phyloP scores from a whole-genome alignment of 2,797 vertebrate species.

The Furcifer pardalis region DNA sequence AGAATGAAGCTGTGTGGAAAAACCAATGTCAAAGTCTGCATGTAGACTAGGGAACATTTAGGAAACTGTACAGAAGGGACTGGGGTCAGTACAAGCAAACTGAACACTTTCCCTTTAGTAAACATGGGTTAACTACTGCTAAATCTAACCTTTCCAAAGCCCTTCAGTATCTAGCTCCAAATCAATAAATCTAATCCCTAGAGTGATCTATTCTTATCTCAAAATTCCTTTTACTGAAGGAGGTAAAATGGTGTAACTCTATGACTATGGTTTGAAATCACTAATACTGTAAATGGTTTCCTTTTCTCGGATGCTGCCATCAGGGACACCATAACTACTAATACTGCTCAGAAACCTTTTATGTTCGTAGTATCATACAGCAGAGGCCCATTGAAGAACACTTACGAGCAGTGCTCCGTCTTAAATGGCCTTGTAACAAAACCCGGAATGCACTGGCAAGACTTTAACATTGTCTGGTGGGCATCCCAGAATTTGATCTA shows the following conservation, averaged over 20 bases:
- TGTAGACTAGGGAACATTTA: background rate
- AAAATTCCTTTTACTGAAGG: slow-evolving; percentile 39
- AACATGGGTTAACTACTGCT: background rate
- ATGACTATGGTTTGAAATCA: slow-evolving; percentile 39
- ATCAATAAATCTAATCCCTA: slow-evolving; percentile 29
- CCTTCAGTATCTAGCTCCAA: background rate
- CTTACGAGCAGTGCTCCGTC: background rate
- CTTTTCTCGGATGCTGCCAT: slow-evolving; percentile 43
- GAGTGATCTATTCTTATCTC: slow-evolving; percentile 30
- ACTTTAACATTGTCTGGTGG: background rate
- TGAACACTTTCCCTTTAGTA: background rate
- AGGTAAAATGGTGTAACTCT: slow-evolving; percentile 39
- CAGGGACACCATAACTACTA: background rate
- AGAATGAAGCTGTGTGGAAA: too few species aligned
- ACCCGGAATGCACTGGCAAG: background rate
- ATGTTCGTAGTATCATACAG: slow-evolving; percentile 5
- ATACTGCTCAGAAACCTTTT: slow-evolving; percentile 20
- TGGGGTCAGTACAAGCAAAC: background rate
- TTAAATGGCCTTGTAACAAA: background rate
- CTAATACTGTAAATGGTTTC: background rate
- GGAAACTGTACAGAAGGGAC: background rate
- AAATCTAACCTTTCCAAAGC: slow-evolving; percentile 14
- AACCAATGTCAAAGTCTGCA: too few species aligned
- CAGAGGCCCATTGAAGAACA: background rate
- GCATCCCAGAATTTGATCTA: background rate